Evolutionary conservation across 2,888 invertebrate genomes (phyloP).

Genomic region (Marasmarcha lunaedactyla): DNA sequence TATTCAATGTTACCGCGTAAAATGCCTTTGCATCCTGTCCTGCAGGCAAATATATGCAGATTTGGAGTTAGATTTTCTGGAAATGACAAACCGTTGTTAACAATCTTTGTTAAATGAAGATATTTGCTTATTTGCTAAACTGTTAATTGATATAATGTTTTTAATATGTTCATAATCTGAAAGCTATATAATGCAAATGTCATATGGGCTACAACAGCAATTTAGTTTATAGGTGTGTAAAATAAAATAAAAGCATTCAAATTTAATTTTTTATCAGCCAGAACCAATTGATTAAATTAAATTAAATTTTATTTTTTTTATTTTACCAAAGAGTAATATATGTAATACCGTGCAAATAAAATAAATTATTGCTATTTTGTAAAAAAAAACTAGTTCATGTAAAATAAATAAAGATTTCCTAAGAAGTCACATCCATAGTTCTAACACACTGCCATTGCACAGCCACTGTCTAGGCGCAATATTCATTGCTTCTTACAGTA

Average conservation of each 20-base stretch:
- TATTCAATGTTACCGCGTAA: constrained; percentile 35
- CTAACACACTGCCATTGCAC: neutral
- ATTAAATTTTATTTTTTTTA: neutral
- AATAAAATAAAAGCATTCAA: too few species aligned
- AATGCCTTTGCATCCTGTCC: constrained; percentile 28
- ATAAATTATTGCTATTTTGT: too few species aligned
- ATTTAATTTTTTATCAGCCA: too few species aligned
- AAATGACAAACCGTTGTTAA: constrained; percentile 1
- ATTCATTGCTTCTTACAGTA: constrained; percentile 1
- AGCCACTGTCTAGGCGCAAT: neutral
- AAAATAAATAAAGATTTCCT: too few species aligned
- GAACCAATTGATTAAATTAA: too few species aligned
- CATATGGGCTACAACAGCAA: neutral
- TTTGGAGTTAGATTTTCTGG: constrained; percentile 8
- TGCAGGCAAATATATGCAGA: constrained; percentile 22
- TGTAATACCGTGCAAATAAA: too few species aligned
- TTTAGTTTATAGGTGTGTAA: too few species aligned
- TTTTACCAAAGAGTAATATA: neutral
- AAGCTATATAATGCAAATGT: neutral
- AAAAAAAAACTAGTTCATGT: too few species aligned
- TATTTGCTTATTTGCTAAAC: neutral
- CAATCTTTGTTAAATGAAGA: neutral
- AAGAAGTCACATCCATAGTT: neutral
- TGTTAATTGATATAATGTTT: neutral
- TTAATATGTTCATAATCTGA: neutral